phyloP scores from a whole-genome alignment of 2,888 invertebrate genomes.

The Imbricaverruca yamaguchii region DNA sequence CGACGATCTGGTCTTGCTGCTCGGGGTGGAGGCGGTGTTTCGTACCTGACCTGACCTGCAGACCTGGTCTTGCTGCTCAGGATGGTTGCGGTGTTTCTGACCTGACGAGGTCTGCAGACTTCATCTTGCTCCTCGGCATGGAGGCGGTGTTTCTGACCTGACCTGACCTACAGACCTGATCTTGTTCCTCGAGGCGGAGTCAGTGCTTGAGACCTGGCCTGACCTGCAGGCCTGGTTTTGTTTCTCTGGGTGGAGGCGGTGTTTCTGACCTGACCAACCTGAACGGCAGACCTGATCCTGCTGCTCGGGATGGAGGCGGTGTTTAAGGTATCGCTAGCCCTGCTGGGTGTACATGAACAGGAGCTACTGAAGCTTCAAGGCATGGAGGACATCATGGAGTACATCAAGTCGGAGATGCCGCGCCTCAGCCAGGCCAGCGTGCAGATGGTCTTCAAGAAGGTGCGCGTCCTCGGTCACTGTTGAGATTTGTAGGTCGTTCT shows the following conservation, averaged over 20 bases:
- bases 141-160: no score
- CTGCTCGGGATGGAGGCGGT: conserved; percentile 82
- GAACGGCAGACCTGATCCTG: conserved; percentile 70
- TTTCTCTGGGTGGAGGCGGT: conserved; percentile 82
- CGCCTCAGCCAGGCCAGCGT: conserved; percentile 31
- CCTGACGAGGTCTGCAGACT: no score
- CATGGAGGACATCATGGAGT: conserved; percentile 90
- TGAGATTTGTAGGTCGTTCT: no score
- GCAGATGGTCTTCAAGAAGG: conserved; percentile 14
- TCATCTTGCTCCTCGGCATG: no score
- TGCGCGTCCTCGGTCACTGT: background rate
- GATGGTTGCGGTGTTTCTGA: conserved; percentile 69
- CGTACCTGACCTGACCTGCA: background rate
- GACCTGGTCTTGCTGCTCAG: conserved; percentile 51
- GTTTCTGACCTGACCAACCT: conserved; percentile 45
- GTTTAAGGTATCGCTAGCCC: conserved; percentile 76
- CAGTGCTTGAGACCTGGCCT: conserved; percentile 54
- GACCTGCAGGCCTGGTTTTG: conserved; percentile 50
- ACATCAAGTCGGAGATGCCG: conserved; percentile 65
- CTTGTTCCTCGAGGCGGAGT: conserved; percentile 64
- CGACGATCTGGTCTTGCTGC: conserved; percentile 33
- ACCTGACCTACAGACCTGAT: background rate
- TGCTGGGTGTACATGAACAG: conserved; percentile 76
- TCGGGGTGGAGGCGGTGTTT: no score
- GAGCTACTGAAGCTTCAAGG: conserved; percentile 74